Percentiles rank a stretch among this genome's conserved stretches.
Conservation (phyloP, 2,888 invertebrate genomes). For the Drosophila seclusa region DNA sequence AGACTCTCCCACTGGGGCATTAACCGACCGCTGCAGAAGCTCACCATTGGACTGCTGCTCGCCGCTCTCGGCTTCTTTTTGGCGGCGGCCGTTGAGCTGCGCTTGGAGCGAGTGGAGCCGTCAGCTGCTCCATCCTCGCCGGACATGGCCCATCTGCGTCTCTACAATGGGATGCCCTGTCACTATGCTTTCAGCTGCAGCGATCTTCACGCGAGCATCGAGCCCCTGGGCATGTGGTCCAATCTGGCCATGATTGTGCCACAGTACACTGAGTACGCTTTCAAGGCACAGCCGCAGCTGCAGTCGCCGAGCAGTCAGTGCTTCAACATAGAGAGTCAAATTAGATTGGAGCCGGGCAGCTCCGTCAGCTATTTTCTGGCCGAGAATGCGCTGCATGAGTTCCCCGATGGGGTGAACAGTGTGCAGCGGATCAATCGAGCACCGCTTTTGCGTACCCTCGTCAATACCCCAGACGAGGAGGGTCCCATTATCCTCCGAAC, state of each 20-base stretch:
- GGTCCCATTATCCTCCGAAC: conserved; percentile 59
- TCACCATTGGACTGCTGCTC: conserved; percentile 91
- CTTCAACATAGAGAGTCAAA: conserved; percentile 51
- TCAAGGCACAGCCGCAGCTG: conserved; percentile 79
- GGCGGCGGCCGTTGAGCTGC: conserved; percentile 92
- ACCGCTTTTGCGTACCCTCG: conserved; percentile 82
- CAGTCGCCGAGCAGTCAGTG: conserved; percentile 42
- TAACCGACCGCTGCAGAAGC: conserved; percentile 83
- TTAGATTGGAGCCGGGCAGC: conserved; percentile 71
- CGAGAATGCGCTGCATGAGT: conserved; percentile 63
- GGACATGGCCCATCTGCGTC: conserved; percentile 88
- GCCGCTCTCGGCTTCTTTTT: conserved; percentile 93
- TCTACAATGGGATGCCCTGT: conserved; percentile 89
- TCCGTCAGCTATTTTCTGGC: conserved; percentile 81
- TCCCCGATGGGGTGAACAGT: conserved; percentile 72
- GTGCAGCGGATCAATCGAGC: conserved; percentile 79
- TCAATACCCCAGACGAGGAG: conserved; percentile 70
- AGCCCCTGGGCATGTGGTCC: conserved; percentile 84
- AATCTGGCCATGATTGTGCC: conserved; percentile 85
- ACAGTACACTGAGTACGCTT: conserved; percentile 80
- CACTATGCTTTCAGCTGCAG: conserved; percentile 84
- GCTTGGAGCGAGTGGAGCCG: conserved; percentile 89
- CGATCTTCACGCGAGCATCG: conserved; percentile 49
- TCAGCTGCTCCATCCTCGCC: conserved; percentile 85
- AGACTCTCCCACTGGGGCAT: conserved; percentile 76